Conservation (phyloP, 2,113 vertebrate species). For the Rissa tridactyla region DNA sequence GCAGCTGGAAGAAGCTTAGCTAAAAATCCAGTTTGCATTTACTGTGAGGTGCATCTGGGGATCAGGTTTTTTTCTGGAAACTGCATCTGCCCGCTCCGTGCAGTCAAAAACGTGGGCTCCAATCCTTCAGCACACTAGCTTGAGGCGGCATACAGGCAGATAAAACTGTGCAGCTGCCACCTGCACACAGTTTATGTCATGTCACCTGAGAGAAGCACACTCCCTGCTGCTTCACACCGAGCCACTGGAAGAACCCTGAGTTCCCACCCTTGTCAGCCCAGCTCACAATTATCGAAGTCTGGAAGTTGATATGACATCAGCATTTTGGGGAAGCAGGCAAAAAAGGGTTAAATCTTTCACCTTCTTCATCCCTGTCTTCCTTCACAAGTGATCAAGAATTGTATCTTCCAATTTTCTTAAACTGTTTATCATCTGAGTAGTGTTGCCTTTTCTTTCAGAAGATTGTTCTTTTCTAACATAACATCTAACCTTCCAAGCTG, state of each 20-base stretch:
- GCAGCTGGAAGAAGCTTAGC: not conserved
- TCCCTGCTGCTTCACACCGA: not conserved
- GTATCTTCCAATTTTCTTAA: not conserved
- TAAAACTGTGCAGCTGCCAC: not conserved
- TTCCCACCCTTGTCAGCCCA: not conserved
- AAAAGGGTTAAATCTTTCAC: not conserved
- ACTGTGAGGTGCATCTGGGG: accelerated
- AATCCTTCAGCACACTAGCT: not conserved
- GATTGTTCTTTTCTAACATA: not conserved
- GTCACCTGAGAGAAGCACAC: not conserved
- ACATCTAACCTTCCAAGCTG: not conserved
- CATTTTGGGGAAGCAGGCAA: not conserved
- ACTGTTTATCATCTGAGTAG: not conserved
- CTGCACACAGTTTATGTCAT: not conserved
- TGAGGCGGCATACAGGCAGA: not conserved
- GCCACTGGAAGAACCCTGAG: not conserved
- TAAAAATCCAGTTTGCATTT: not conserved
- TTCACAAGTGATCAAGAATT: not conserved
- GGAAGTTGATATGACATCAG: not conserved
- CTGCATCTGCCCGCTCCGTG: not conserved
- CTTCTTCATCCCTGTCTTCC: not conserved
- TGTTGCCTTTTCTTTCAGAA: not conserved
- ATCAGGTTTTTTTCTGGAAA: not conserved
- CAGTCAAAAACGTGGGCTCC: not conserved
- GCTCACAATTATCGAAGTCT: not conserved